These are phyloP conservation scores for Caenorhabditis zanzibari DNA, from an alignment of 2,888 invertebrate genomes.

Conservation along the genomic window DNA sequence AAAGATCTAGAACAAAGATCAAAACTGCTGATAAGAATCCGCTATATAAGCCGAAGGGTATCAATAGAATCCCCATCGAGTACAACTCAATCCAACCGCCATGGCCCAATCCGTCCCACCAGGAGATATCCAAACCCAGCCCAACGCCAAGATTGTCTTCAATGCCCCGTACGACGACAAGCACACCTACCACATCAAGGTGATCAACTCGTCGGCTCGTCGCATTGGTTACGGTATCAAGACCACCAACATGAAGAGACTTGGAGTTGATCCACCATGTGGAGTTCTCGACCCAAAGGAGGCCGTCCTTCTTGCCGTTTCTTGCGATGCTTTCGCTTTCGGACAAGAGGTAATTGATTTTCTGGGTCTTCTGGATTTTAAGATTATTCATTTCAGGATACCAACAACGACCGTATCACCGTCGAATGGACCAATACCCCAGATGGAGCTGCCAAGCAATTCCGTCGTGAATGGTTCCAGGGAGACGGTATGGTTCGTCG, in stretches of 20 bases:
- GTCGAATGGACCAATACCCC: slow-evolving; percentile 74
- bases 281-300: slow-evolving; percentile 79
- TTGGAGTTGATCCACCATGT: slow-evolving; percentile 55
- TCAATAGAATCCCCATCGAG: background rate
- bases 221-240: slow-evolving; percentile 81
- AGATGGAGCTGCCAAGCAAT: slow-evolving; percentile 69
- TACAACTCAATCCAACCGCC: slow-evolving; percentile 14
- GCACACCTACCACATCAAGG: slow-evolving; percentile 76
- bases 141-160: slow-evolving; percentile 78
- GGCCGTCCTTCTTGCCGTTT: slow-evolving; percentile 66
- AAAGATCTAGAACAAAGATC: slow-evolving; percentile 1
- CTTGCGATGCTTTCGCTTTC: slow-evolving; percentile 78
- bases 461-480: slow-evolving; percentile 76
- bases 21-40: background rate
- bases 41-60: background rate
- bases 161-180: slow-evolving; percentile 80
- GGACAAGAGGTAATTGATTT: slow-evolving; percentile 39
- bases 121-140: slow-evolving; percentile 76
- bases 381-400: too few relatives aligned
- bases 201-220: slow-evolving; percentile 71
- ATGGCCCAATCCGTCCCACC: slow-evolving; percentile 77
- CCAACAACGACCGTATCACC: slow-evolving; percentile 74
- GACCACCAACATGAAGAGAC: slow-evolving; percentile 68
- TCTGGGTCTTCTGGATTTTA: too few relatives aligned
- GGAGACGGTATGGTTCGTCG: slow-evolving; percentile 75